A percentile compares a stretch with the other conserved stretches of the same genome.
Evolutionary conservation across 2,113 vertebrate genomes (phyloP).

Genomic region (Jacana jacana): DNA sequence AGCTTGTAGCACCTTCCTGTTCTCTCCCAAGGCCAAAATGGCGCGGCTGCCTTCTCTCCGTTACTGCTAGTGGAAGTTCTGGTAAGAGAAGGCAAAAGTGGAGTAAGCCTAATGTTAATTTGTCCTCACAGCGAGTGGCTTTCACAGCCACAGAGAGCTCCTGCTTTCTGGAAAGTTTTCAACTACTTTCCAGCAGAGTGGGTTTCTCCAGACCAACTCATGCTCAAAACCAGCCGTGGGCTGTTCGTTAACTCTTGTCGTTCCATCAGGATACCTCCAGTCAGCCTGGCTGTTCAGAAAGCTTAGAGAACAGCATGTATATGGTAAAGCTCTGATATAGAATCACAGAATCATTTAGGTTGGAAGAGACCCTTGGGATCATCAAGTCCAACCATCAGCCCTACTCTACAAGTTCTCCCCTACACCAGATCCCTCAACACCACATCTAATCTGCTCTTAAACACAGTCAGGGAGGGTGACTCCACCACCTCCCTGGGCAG

Average conservation of each 20-base stretch:
- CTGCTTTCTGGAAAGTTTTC: neutral
- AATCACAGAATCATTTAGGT: too few species aligned
- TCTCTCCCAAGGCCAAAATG: neutral
- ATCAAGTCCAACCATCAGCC: too few species aligned
- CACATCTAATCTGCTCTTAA: too few species aligned
- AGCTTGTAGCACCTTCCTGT: neutral
- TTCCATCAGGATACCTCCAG: conserved; percentile 14
- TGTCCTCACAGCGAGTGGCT: neutral
- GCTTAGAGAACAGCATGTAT: conserved; percentile 1
- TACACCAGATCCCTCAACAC: too few species aligned
- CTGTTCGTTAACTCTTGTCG: neutral
- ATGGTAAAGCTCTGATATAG: neutral
- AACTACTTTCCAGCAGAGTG: neutral
- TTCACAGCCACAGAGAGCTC: neutral
- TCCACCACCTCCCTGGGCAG: too few species aligned
- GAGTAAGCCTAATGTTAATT: neutral
- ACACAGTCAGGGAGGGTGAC: too few species aligned
- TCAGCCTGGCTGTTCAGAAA: neutral
- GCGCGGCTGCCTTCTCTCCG: neutral
- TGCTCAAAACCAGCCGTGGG: neutral
- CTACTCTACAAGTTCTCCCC: too few species aligned
- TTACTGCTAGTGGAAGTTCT: neutral
- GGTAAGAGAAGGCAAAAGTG: neutral
- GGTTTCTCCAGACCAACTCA: neutral
- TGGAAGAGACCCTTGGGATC: too few species aligned